A percentile compares a stretch with the other conserved stretches of the same genome.
Evolutionary conservation across 2,888 invertebrate genomes (phyloP).

Genomic region (Lymantria monacha): DNA sequence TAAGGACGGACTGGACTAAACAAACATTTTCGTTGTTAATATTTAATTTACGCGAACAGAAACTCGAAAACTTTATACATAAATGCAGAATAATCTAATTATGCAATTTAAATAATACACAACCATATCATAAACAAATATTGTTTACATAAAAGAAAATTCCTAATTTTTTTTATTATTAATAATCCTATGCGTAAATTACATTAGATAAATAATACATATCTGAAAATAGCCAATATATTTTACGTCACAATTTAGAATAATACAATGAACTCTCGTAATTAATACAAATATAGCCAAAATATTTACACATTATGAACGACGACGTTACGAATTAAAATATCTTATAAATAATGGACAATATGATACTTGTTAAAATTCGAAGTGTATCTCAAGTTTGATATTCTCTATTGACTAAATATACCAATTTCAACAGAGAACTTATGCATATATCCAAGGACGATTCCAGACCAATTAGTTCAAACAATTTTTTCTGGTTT

Average conservation of each 20-base stretch:
- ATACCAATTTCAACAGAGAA: conserved; percentile 13
- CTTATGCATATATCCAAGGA: too few relatives aligned
- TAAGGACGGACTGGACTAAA: conserved; percentile 73
- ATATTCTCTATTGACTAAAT: conserved; percentile 22
- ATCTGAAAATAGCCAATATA: conserved; percentile 59
- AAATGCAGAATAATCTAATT: conserved; percentile 59
- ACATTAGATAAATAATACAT: conserved; percentile 30
- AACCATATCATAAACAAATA: conserved; percentile 50
- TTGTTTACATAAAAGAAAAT: conserved; percentile 38
- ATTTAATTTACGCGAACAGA: conserved; percentile 27
- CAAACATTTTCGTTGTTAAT: conserved; percentile 38
- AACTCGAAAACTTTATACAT: conserved; percentile 29
- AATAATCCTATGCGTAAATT: background rate
- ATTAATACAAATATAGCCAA: conserved; percentile 44
- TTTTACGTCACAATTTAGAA: conserved; percentile 47
- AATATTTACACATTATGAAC: conserved; percentile 57
- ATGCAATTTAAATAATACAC: conserved; percentile 55
- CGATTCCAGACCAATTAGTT: too few relatives aligned
- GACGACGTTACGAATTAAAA: conserved; percentile 39
- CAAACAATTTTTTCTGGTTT: too few relatives aligned
- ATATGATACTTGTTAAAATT: conserved; percentile 52
- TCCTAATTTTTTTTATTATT: conserved; percentile 1
- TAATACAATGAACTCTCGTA: conserved; percentile 46
- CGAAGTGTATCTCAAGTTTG: conserved; percentile 47
- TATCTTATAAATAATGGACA: conserved; percentile 62